Percentiles rank a stretch among this genome's conserved stretches.
Evolutionary conservation across 2,797 vertebrate genomes (phyloP).

Genomic region (Rhabdophis nuchalis): DNA sequence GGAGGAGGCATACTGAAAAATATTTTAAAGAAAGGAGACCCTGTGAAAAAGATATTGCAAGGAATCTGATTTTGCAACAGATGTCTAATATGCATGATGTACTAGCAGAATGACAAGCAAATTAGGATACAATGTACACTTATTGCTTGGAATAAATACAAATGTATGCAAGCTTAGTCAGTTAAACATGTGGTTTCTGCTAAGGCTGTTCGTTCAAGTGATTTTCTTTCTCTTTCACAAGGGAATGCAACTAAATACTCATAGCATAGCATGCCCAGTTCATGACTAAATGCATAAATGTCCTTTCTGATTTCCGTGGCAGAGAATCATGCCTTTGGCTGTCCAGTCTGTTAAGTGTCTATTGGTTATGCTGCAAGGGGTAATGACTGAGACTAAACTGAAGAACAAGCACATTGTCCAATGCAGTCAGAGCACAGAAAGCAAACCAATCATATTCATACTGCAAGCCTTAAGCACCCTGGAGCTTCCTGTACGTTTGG

Average conservation of each 20-base stretch:
- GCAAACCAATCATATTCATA: background rate
- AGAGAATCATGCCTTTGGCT: conserved; percentile 28
- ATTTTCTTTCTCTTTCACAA: background rate
- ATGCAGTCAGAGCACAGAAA: background rate
- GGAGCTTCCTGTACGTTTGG: background rate
- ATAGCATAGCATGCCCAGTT: background rate
- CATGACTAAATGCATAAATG: background rate
- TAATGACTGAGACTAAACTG: background rate
- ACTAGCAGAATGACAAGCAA: conserved; percentile 11
- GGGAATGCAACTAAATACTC: background rate
- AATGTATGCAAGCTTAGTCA: background rate
- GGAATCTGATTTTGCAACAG: background rate
- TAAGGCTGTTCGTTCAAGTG: background rate
- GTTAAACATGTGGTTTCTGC: background rate
- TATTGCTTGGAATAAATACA: conserved; percentile 6
- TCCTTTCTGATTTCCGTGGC: conserved; percentile 11
- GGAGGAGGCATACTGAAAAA: background rate
- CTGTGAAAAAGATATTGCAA: background rate
- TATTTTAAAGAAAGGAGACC: background rate
- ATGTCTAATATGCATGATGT: background rate
- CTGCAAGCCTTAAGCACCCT: background rate
- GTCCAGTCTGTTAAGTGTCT: background rate
- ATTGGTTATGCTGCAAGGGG: background rate
- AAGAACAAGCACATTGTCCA: background rate
- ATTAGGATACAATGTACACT: background rate